phyloP scores from a whole-genome alignment of 1,140 invertebrate species.

The Zeugodacus cucurbitae region DNA sequence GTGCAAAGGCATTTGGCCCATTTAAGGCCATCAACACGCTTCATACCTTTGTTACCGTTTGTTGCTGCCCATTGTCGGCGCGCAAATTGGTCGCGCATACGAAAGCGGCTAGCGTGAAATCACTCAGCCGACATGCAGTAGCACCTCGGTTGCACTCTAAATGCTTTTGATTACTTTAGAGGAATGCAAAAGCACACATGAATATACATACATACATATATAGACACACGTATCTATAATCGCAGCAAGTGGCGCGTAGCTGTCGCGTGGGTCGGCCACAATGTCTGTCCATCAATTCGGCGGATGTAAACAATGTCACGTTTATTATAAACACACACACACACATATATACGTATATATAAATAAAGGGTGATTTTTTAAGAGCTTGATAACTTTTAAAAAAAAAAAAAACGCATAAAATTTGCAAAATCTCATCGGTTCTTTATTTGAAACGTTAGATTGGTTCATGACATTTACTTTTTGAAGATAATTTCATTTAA shows the following conservation, averaged over 20 bases:
- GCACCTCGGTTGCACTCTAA: background rate
- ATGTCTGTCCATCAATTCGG: background rate
- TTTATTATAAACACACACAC: background rate
- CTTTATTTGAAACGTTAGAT: no score
- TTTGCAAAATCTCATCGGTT: no score
- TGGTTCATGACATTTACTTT: no score
- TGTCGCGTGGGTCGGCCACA: background rate
- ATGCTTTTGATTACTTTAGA: background rate
- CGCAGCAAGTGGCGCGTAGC: background rate
- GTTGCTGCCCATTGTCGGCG: background rate
- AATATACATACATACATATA: background rate
- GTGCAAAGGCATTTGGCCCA: slow-evolving; percentile 17
- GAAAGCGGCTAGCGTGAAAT: background rate
- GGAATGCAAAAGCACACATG: background rate
- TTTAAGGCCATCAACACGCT: background rate
- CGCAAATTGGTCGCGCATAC: background rate
- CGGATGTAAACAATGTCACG: slow-evolving; percentile 37
- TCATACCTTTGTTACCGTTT: background rate
- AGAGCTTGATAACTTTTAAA: no score
- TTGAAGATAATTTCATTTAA: no score
- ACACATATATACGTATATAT: no score
- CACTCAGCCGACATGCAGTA: background rate
- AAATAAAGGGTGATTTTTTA: no score
- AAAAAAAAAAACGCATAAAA: no score
- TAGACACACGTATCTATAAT: background rate